phyloP scores from a whole-genome alignment of 1,140 invertebrate species.

The Calosoma granatense region DNA sequence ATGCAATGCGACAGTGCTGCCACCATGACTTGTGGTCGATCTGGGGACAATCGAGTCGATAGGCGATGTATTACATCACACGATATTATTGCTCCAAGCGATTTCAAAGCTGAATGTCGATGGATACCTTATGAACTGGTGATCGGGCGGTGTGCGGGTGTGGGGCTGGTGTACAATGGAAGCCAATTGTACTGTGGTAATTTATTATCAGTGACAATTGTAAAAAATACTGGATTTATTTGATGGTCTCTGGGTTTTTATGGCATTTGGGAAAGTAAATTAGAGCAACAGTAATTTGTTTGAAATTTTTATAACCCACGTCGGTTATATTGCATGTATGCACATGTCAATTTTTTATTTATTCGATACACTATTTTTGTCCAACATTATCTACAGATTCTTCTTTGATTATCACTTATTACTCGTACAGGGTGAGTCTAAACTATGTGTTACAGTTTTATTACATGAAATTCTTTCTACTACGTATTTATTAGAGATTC shows the following conservation, averaged over 20 bases:
- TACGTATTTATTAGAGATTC: too few relatives aligned
- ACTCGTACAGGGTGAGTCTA: too few relatives aligned
- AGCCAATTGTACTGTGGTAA: not conserved
- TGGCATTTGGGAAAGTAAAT: not conserved
- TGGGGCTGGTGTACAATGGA: not conserved
- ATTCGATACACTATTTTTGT: too few relatives aligned
- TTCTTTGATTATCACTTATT: too few relatives aligned
- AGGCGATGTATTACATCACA: not conserved
- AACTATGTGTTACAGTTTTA: too few relatives aligned
- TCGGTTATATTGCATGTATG: too few relatives aligned
- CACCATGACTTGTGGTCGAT: not conserved
- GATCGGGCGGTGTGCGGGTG: not conserved
- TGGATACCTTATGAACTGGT: not conserved
- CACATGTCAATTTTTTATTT: too few relatives aligned
- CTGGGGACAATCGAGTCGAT: not conserved
- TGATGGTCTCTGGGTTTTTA: not conserved
- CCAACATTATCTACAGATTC: too few relatives aligned
- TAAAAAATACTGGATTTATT: not conserved
- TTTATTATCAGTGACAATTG: not conserved
- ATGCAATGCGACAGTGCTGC: too few relatives aligned
- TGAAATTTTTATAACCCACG: too few relatives aligned
- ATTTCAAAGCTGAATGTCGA: not conserved
- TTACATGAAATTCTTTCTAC: too few relatives aligned
- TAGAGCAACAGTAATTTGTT: too few relatives aligned
- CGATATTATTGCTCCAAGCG: not conserved